Evolutionary conservation across 1,140 invertebrate genomes (phyloP).

Genomic region (Heliconius congener): DNA sequence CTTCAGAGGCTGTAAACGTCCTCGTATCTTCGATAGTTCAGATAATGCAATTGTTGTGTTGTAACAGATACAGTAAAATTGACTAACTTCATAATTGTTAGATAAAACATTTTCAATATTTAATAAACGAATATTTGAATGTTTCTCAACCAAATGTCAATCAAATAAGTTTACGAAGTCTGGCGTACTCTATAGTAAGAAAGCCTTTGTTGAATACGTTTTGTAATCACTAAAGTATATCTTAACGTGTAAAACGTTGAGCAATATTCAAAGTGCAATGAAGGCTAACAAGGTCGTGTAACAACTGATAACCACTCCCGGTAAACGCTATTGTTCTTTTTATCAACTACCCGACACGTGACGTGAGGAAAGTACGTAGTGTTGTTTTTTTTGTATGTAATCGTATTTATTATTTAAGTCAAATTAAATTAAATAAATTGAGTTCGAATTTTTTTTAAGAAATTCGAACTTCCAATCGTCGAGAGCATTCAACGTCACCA

Average conservation of each 20-base stretch:
- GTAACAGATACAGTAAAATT: too few relatives aligned
- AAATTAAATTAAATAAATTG: too few relatives aligned
- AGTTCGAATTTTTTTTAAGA: too few relatives aligned
- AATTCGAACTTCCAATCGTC: too few relatives aligned
- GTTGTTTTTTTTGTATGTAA: neutral
- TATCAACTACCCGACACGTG: constrained; percentile 10
- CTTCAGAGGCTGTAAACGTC: too few relatives aligned
- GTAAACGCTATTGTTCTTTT: constrained; percentile 14
- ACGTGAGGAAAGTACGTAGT: neutral
- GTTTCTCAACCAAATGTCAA: constrained; percentile 9
- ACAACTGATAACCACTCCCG: constrained; percentile 9
- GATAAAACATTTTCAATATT: neutral
- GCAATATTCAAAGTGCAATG: constrained; percentile 15
- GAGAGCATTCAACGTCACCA: too few relatives aligned
- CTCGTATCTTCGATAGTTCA: too few relatives aligned
- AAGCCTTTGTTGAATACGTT: neutral
- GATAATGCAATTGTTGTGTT: neutral
- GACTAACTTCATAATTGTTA: neutral
- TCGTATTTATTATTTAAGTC: neutral
- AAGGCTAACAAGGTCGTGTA: constrained; percentile 24
- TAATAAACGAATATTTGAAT: neutral
- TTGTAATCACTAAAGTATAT: constrained; percentile 5
- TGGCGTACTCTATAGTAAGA: constrained; percentile 2
- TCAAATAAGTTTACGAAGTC: constrained; percentile 10
- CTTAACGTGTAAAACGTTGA: constrained; percentile 13